A percentile compares a stretch with the other conserved stretches of the same genome.
phyloP scores from a whole-genome alignment of 2,113 vertebrate species.

The Entelurus aequoreus region DNA sequence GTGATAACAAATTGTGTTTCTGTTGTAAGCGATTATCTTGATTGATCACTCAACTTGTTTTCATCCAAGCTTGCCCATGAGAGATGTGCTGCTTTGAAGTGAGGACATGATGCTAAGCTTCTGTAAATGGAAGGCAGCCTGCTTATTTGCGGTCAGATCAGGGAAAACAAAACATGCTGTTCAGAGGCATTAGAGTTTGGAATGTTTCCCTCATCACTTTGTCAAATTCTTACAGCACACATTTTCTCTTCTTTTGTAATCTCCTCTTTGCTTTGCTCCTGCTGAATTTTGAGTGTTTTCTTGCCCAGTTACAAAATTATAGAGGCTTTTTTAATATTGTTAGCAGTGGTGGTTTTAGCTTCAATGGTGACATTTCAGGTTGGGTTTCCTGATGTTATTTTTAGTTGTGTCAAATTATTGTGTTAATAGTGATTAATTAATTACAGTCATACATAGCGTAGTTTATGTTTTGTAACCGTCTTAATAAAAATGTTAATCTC shows the following conservation, averaged over 20 bases:
- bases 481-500: too few species aligned
- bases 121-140: neutral
- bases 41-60: slow-evolving; percentile 51
- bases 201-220: neutral
- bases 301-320: neutral
- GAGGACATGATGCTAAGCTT: slow-evolving; percentile 6
- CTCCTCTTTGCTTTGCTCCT: neutral
- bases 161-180: neutral
- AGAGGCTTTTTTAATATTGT: neutral
- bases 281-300: neutral
- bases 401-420: too few species aligned
- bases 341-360: neutral
- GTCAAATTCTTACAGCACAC: neutral
- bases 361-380: too few species aligned
- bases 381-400: too few species aligned
- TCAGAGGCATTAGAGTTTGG: neutral
- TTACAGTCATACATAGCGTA: too few species aligned
- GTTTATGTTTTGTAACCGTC: too few species aligned
- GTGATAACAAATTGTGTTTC: slow-evolving; percentile 15
- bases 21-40: slow-evolving; percentile 31
- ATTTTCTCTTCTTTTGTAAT: neutral
- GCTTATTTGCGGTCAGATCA: neutral
- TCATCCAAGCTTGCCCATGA: slow-evolving; percentile 38
- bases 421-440: too few species aligned
- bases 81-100: neutral